Evolutionary conservation across 2,797 vertebrate species (phyloP).

Genomic region (Pipistrellus pygmaeus): DNA sequence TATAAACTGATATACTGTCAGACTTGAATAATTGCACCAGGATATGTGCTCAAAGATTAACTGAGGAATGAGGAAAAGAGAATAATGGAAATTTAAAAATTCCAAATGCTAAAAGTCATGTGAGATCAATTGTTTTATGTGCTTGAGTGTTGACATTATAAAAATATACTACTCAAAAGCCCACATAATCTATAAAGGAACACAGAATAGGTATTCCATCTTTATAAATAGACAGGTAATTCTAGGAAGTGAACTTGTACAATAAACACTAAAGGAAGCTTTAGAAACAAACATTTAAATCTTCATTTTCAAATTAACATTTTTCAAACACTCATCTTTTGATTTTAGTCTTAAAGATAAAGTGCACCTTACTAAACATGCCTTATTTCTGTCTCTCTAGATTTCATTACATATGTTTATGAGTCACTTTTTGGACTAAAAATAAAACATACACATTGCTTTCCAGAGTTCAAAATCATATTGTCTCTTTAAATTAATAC

Average conservation of each 20-base stretch:
- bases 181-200: neutral
- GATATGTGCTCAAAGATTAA: neutral
- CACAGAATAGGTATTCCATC: neutral
- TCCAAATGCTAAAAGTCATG: neutral
- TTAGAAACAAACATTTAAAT: slow-evolving; percentile 59
- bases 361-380: slow-evolving; percentile 7
- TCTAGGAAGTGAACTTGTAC: neutral
- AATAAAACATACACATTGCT: slow-evolving; percentile 9
- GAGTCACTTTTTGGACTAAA: slow-evolving; percentile 36
- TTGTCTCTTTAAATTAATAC: slow-evolving; percentile 53
- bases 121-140: slow-evolving; percentile 8
- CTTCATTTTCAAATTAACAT: slow-evolving; percentile 46
- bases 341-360: slow-evolving; percentile 48
- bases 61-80: neutral
- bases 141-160: neutral
- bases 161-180: neutral
- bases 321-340: slow-evolving; percentile 41
- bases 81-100: slow-evolving; percentile 15
- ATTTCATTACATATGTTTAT: slow-evolving; percentile 27
- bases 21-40: neutral
- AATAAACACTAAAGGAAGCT: neutral
- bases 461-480: slow-evolving; percentile 14
- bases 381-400: neutral
- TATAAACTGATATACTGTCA: neutral
- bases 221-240: slow-evolving; percentile 43